Evolutionary conservation across 2,113 vertebrate genomes (phyloP).

Genomic region (Nerophis ophidion): DNA sequence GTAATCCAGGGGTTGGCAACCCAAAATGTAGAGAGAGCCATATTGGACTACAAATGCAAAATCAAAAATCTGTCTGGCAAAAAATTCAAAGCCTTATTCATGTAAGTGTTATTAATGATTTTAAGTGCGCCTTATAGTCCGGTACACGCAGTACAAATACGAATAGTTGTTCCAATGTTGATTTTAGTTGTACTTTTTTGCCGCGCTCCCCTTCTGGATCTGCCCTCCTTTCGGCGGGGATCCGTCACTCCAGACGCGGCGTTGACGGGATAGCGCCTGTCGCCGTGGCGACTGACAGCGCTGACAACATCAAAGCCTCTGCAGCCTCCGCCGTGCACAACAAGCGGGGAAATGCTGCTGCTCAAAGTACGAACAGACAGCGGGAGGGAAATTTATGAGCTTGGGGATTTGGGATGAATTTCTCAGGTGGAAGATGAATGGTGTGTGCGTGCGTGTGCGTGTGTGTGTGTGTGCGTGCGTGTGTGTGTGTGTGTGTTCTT

Average conservation of each 20-base stretch:
- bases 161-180: too few species aligned
- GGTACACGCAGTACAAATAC: too few species aligned
- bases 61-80: too few species aligned
- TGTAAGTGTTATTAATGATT: too few species aligned
- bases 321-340: conserved; percentile 30
- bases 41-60: too few species aligned
- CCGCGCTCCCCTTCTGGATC: neutral
- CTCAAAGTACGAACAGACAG: conserved; percentile 19
- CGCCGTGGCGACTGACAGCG: conserved; percentile 24
- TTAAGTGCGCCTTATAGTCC: too few species aligned
- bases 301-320: conserved; percentile 38
- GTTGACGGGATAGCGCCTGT: conserved; percentile 17
- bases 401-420: conserved; percentile 47
- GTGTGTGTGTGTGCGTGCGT: conserved; percentile 22
- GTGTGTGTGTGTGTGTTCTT: conserved; percentile 32
- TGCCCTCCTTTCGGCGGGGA: neutral
- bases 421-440: conserved; percentile 37
- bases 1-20: too few species aligned
- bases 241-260: neutral
- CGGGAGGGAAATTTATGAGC: conserved; percentile 36
- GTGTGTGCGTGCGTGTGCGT: conserved; percentile 7
- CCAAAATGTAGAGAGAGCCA: too few species aligned
- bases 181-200: neutral
- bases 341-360: conserved; percentile 32
- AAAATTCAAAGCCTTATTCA: too few species aligned